phyloP scores from a whole-genome alignment of 2,113 vertebrate genomes.

The Tupaia tana region DNA sequence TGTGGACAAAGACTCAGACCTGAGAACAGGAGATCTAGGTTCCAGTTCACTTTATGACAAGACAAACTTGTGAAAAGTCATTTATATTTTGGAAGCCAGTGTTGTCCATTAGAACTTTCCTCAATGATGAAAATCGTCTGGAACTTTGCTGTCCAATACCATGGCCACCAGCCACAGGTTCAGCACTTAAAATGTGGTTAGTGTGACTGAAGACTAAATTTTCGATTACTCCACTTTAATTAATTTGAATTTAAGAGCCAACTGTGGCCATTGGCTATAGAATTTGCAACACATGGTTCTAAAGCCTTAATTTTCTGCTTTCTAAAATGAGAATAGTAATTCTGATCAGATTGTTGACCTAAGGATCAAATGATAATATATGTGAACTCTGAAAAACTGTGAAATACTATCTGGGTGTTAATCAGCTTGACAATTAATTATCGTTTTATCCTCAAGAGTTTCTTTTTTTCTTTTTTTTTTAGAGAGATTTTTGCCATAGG shows the following conservation, averaged over 20 bases:
- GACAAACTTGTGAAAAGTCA: not conserved
- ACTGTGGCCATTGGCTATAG: not conserved
- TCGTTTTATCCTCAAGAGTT: not conserved
- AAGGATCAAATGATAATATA: not conserved
- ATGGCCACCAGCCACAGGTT: not conserved
- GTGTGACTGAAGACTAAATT: not conserved
- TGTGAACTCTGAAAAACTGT: not conserved
- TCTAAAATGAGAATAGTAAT: not conserved
- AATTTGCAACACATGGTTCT: not conserved
- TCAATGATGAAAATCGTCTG: not conserved
- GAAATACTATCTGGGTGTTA: not conserved
- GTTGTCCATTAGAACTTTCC: not conserved
- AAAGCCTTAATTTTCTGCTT: slow-evolving; percentile 6
- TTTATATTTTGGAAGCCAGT: not conserved
- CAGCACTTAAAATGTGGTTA: not conserved
- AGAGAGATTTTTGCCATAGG: no score
- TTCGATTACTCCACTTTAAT: not conserved
- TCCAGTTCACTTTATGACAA: not conserved
- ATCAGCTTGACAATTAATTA: not conserved
- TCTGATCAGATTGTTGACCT: slow-evolving; percentile 8
- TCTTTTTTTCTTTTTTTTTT: not conserved
- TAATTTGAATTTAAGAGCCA: not conserved
- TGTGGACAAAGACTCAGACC: not conserved
- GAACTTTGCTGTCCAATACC: not conserved
- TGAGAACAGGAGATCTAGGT: not conserved